Percentiles rank a stretch among this genome's conserved stretches.
Conservation (phyloP, 2,888 invertebrate genomes). For the Antheraea assamensis region DNA sequence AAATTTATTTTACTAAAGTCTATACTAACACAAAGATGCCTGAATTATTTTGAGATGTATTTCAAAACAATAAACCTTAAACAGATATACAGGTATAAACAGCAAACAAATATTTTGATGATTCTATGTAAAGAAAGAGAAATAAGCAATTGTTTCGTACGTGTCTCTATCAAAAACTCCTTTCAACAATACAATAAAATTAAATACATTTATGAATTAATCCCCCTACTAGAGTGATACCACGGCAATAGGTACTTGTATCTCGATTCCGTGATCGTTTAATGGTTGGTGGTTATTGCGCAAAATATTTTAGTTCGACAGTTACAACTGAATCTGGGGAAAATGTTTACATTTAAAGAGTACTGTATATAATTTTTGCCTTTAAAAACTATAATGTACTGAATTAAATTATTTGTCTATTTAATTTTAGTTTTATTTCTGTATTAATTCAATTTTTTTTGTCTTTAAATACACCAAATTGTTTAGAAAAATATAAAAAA, state of each 20-base stretch:
- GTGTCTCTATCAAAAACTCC: too few relatives aligned
- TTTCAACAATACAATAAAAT: not conserved
- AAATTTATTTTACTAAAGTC: too few relatives aligned
- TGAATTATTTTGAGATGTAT: too few relatives aligned
- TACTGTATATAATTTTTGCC: slow-evolving; percentile 26
- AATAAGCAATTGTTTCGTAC: too few relatives aligned
- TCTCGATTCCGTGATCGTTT: slow-evolving; percentile 52
- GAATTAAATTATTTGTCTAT: not conserved
- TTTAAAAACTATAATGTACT: not conserved
- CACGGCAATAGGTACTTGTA: slow-evolving; percentile 43
- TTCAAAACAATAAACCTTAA: too few relatives aligned
- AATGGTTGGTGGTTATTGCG: slow-evolving; percentile 51
- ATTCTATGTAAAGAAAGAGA: too few relatives aligned
- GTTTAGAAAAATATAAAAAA: too few relatives aligned
- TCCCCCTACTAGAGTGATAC: slow-evolving; percentile 46
- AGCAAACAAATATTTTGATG: too few relatives aligned
- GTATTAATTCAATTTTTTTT: not conserved
- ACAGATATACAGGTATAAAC: too few relatives aligned
- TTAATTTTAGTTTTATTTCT: not conserved
- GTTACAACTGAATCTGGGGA: slow-evolving; percentile 47
- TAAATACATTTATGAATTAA: slow-evolving; percentile 47
- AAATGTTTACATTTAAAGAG: slow-evolving; percentile 40
- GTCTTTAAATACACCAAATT: too few relatives aligned
- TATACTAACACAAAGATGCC: too few relatives aligned
- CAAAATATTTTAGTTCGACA: slow-evolving; percentile 50